A percentile compares a stretch with the other conserved stretches of the same genome.
These are phyloP conservation scores for Apogon hyalosoma DNA, from an alignment of 2,797 vertebrate genomes.

Conservation along the genomic window DNA sequence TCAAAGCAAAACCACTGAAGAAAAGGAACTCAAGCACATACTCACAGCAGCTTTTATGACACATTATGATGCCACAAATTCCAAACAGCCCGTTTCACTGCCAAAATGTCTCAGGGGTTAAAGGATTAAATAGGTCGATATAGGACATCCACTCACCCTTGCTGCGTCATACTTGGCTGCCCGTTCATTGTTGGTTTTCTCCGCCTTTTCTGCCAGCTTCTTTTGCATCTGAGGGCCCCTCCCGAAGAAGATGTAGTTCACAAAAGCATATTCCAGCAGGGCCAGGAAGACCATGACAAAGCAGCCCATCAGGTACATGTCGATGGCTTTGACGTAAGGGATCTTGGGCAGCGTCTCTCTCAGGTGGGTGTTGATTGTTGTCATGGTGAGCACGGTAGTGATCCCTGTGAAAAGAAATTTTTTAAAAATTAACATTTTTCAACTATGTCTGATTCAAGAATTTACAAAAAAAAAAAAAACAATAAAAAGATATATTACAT, in stretches of 20 bases:
- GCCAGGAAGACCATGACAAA: conserved; percentile 97
- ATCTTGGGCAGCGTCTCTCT: conserved; percentile 96
- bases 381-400: conserved; percentile 93
- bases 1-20: too few relatives aligned
- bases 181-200: conserved; percentile 91
- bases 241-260: conserved; percentile 97
- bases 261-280: conserved; percentile 93
- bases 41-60: too few relatives aligned
- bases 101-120: not conserved
- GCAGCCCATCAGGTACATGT: conserved; percentile 98
- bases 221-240: conserved; percentile 97
- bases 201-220: conserved; percentile 92
- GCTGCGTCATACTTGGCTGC: conserved; percentile 87
- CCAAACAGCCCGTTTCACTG: too few relatives aligned
- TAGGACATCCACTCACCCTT: conserved; percentile 82
- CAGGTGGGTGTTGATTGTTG: conserved; percentile 96
- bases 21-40: too few relatives aligned
- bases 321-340: conserved; percentile 96
- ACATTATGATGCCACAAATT: too few relatives aligned
- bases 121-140: not conserved
- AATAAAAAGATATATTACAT: too few relatives aligned
- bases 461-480: not conserved
- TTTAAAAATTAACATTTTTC: too few relatives aligned
- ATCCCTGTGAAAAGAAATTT: conserved; percentile 74
- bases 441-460: not conserved